Percentiles rank a stretch among this genome's conserved stretches.
phyloP scores from a whole-genome alignment of 2,797 vertebrate species.

The Botia kubotai region DNA sequence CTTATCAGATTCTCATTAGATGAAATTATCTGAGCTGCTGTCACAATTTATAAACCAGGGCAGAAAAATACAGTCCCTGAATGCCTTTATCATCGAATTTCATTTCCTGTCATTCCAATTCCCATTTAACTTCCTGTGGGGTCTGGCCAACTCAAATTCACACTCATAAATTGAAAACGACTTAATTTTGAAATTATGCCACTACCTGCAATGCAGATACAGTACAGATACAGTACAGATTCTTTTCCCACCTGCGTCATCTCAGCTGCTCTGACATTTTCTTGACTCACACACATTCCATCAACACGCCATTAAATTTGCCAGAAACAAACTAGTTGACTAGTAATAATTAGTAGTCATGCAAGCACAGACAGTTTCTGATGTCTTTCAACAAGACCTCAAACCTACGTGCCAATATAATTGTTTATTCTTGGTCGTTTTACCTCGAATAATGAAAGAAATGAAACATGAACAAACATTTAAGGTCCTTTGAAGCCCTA shows the following conservation, averaged over 20 bases:
- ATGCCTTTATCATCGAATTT: too few relatives aligned
- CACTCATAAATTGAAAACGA: neutral
- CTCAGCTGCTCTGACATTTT: neutral
- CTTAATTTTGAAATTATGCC: neutral
- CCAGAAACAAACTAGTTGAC: constrained; percentile 31
- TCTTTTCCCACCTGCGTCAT: constrained; percentile 1
- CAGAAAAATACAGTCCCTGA: too few relatives aligned
- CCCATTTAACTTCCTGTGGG: neutral
- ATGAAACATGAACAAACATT: constrained; percentile 34
- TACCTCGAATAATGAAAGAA: constrained; percentile 51
- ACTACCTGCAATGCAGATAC: neutral
- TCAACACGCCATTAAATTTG: neutral
- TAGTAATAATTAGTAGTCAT: constrained; percentile 7
- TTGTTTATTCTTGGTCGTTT: constrained; percentile 55
- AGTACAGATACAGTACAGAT: neutral
- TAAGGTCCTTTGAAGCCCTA: constrained; percentile 57
- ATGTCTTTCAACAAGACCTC: constrained; percentile 35
- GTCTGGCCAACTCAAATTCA: neutral
- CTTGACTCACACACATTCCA: neutral
- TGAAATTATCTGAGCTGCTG: neutral
- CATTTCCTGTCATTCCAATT: neutral
- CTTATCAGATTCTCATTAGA: neutral
- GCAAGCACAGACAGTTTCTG: constrained; percentile 29
- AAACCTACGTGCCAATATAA: constrained; percentile 53
- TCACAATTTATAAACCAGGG: too few relatives aligned